Evolutionary conservation across 2,113 vertebrate species (phyloP), one percentile per base, ranked within the genome.

Genomic region (Caracal caracal): DNA sequence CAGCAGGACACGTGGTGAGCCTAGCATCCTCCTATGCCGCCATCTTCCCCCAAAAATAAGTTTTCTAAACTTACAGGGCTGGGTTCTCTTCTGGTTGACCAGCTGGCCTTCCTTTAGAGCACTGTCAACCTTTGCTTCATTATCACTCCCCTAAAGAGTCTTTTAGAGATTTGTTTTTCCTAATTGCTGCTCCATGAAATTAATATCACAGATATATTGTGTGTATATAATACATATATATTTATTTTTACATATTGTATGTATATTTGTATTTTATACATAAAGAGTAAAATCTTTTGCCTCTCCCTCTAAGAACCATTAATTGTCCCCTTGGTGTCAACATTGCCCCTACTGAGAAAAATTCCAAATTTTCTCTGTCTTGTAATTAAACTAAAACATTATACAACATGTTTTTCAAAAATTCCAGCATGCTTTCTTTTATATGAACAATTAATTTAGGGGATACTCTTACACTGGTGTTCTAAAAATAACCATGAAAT

Each of bases 401-500:
- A 65, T 26, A 37, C 20, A 75, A 61, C 9, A 49, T 6, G 70
- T 49, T 68, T 96, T 53, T 40, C 17, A 53, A 85, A 94, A n/a
- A 56, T 66, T 33, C 8, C 17, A 88, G 20, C 35, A 78, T 71
- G 66, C n/a, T 59, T 93, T 93, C 9, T 66, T 53, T 75, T 59
- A 28, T 33, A 19, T 22, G 47, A 10, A 85, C 1, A 68, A 9
- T 87, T 78, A 81, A 70, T 82, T 85, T 43, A 61, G n/a, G 20
- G 28, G 13, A 47, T 61, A 61, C 28, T 92, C n/a, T 95, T 40
- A 40, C 75, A 71, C 9, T 20, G 43, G 37, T 19, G n/a, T 24
- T 97, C 56, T 88, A 53, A 71, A 93, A 96, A 49, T 13, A 75
- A 28, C 12, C 8, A 30, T 4, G 12, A 56, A 12, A 82, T 28